Base-by-base conservation (phyloP, 2,113 vertebrate genomes). In the Forbesichthys agassizii region DNA sequence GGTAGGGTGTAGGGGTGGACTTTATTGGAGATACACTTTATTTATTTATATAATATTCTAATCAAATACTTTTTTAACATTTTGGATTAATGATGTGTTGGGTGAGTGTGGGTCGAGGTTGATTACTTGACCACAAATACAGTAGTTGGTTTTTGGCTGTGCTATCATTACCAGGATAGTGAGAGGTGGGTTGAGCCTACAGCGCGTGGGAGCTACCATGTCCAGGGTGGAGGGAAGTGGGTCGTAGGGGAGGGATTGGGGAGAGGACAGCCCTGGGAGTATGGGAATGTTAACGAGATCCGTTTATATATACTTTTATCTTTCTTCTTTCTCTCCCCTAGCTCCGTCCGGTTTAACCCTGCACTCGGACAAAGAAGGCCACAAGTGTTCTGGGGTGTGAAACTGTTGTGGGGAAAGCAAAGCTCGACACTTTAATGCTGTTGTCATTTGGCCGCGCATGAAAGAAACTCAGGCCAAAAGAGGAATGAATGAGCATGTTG, bases 201-300 rank as follows among this genome's bases (percentile, higher is more conserved):
- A 27, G 49, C 36, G 5, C 12, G 71, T 69, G 66, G 66, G 71
- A 48, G 82, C 81, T 9, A 9, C 27, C 18, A 66, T 18, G 63
- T 36, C 33, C 11, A 46, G n/a, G 48, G 18, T n/a, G 47, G 20
- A 27, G 3, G n/a, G 46, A 33, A 13, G 36, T 13, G 47, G 4
- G 63, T 2, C 9, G 42, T 3, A n/a, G 47, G 46, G 47, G 56
- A 33, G 12, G 5, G 49, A 18, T 14, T 71, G 20, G 9, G 61
- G 52, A 36, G 68, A 61, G 33, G 7, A 52, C 55, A 56, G 68
- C 64, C 68, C 66, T 89, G 86, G 62, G 78, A 89, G 84, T 93
- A 80, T 90, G 81, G 90, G 92, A 92, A 93, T 93, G 90, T 92
- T 93, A 92, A 92, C 91, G 88, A 92, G 91, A 89, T 88, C 84